Evolutionary conservation across 23 tunicate species (phyloP).

Genomic region (Phallusia fumigata): DNA sequence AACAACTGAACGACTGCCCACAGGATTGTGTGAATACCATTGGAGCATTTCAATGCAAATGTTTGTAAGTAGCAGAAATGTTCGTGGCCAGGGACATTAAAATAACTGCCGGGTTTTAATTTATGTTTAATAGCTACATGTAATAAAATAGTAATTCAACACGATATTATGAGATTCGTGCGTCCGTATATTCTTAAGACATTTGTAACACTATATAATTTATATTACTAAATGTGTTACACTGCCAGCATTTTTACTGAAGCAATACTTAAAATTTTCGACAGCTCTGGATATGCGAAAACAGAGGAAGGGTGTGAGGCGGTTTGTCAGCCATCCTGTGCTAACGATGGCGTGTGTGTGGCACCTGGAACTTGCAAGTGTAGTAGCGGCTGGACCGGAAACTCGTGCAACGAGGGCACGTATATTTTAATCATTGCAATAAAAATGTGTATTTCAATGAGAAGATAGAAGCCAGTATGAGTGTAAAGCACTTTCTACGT

Average conservation of each 20-base stretch:
- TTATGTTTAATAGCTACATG: no score
- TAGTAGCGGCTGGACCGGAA: constrained; percentile 12
- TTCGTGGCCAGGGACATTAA: no score
- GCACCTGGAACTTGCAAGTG: constrained; percentile 14
- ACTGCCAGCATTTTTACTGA: no score
- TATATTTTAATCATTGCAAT: neutral
- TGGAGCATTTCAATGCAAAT: constrained; percentile 3
- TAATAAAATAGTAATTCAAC: no score
- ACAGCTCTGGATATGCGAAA: constrained; percentile 9
- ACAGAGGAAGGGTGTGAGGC: constrained; percentile 19
- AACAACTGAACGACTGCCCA: neutral
- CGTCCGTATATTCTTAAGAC: no score
- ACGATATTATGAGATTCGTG: no score
- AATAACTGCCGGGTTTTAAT: no score
- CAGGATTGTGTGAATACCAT: constrained; percentile 5
- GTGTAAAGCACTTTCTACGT: no score
- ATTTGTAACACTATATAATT: no score
- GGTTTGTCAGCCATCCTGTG: constrained; percentile 17
- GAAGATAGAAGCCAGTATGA: no score
- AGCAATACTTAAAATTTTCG: neutral
- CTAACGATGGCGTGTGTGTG: constrained; percentile 11
- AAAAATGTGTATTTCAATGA: no score
- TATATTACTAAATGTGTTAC: neutral
- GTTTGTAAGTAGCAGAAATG: neutral
- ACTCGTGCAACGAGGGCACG: neutral